phyloP scores from a whole-genome alignment of 2,113 vertebrate species.

The Urocolius indicus region DNA sequence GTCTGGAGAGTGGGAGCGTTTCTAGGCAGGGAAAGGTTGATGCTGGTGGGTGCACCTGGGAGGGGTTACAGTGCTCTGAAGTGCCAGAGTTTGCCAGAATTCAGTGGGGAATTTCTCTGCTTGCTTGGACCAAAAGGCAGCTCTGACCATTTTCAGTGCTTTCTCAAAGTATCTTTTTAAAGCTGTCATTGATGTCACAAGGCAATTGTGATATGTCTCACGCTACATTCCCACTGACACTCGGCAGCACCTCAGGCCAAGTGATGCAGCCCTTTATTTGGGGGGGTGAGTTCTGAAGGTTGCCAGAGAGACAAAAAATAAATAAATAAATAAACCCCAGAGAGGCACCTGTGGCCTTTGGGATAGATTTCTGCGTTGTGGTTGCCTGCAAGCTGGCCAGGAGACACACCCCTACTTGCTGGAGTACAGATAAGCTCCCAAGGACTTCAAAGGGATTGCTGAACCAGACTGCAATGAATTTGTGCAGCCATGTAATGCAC shows the following conservation, averaged over 20 bases:
- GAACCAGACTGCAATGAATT: conserved; percentile 43
- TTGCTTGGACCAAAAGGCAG: neutral
- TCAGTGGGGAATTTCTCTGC: neutral
- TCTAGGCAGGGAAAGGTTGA: neutral
- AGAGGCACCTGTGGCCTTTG: conserved; percentile 35
- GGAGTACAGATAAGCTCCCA: conserved; percentile 55
- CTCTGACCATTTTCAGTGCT: neutral
- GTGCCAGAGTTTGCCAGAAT: neutral
- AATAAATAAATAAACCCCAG: neutral
- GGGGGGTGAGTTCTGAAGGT: neutral
- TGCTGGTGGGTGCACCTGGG: neutral
- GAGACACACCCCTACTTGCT: conserved; percentile 55
- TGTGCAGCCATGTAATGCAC: conserved; percentile 16
- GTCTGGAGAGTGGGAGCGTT: neutral
- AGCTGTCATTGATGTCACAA: neutral
- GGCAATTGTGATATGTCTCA: neutral
- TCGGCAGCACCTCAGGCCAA: neutral
- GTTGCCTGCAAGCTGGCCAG: neutral
- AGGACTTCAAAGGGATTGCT: conserved; percentile 67
- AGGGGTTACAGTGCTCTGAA: neutral
- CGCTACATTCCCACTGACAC: fast-evolving
- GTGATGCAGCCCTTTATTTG: neutral
- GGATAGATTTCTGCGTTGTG: conserved; percentile 22
- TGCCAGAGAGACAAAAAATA: neutral
- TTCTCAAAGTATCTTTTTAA: neutral